A percentile compares a stretch with the other conserved stretches of the same genome.
phyloP scores from a whole-genome alignment of 2,797 vertebrate species.

The Malurus splendens region DNA sequence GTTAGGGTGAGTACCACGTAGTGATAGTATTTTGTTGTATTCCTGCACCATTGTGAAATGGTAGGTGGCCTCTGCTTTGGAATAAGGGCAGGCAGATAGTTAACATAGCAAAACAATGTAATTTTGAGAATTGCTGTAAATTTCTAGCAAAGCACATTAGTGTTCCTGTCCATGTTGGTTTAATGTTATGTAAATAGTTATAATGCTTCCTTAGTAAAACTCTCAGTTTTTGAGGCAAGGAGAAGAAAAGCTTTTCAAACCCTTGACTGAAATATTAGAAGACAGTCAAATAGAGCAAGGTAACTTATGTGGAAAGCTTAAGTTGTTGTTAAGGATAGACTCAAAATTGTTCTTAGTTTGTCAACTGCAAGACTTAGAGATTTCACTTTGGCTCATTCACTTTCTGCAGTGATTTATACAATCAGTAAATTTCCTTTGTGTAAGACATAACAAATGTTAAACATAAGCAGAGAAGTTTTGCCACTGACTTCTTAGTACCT shows the following conservation, averaged over 20 bases:
- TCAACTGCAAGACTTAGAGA: background rate
- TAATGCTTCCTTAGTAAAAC: background rate
- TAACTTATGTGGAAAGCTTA: background rate
- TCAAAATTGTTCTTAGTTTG: background rate
- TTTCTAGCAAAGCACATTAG: background rate
- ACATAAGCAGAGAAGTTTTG: background rate
- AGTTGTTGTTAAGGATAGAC: background rate
- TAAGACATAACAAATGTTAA: background rate
- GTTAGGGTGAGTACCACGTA: slow-evolving; percentile 83
- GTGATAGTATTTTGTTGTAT: background rate
- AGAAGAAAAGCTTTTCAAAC: background rate
- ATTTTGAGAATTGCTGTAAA: background rate
- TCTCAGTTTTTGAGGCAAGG: background rate
- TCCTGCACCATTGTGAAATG: background rate
- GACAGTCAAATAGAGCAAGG: background rate
- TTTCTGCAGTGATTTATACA: background rate
- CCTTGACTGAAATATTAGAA: background rate
- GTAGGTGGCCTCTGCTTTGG: background rate
- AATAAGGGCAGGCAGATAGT: background rate
- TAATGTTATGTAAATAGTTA: background rate
- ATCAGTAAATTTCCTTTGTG: background rate
- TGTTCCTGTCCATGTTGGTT: background rate
- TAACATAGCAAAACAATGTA: background rate
- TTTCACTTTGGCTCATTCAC: background rate
- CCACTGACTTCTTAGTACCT: background rate